Evolutionary conservation across 2,888 invertebrate genomes (phyloP).

Genomic region (Rutpela maculata): DNA sequence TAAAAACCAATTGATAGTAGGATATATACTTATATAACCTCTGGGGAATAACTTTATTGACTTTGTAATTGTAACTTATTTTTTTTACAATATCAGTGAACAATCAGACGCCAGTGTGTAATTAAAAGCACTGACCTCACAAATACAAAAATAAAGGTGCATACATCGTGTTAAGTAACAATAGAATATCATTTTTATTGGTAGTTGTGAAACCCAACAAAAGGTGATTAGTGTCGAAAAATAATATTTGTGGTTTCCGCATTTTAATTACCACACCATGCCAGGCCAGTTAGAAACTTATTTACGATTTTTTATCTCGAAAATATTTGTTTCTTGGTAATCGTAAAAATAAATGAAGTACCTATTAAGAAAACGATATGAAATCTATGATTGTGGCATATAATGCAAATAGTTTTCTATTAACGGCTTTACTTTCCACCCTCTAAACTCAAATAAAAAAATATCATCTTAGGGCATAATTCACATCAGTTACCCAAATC

Average conservation of each 20-base stretch:
- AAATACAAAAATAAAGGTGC: neutral
- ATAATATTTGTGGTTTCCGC: neutral
- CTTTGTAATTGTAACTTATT: neutral
- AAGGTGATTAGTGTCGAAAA: neutral
- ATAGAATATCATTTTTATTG: neutral
- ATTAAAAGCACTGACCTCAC: neutral
- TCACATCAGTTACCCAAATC: too few relatives aligned
- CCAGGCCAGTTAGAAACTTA: neutral
- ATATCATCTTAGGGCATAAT: too few relatives aligned
- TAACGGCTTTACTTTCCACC: too few relatives aligned
- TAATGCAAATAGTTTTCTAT: too few relatives aligned
- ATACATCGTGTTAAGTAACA: neutral
- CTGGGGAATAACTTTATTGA: conserved; percentile 1
- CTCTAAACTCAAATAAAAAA: too few relatives aligned
- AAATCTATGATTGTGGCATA: neutral
- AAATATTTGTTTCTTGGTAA: neutral
- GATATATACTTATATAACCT: too few relatives aligned
- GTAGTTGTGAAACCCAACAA: neutral
- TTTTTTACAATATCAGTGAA: neutral
- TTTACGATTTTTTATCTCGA: neutral
- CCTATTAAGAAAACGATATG: neutral
- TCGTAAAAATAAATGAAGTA: neutral
- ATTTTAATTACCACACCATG: neutral
- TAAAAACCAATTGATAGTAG: neutral
- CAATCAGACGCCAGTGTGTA: neutral